Evolutionary conservation across 2,797 vertebrate species (phyloP).

Genomic region (Bufotes viridis): DNA sequence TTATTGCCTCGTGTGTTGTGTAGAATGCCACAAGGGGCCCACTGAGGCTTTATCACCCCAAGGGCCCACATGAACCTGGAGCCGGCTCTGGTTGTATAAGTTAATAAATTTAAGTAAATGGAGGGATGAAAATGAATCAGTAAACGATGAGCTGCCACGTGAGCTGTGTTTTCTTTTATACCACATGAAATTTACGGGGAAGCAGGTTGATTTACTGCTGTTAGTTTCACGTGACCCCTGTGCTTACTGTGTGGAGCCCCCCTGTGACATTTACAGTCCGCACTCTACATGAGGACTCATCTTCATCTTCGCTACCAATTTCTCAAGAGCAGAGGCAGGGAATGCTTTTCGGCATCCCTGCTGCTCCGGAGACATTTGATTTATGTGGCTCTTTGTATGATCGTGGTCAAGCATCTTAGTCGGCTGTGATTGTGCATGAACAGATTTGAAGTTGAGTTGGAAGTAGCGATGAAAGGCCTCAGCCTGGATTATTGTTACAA

Average conservation of each 20-base stretch:
- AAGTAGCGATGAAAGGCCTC: constrained; percentile 37
- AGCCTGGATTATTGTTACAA: constrained; percentile 23
- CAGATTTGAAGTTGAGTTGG: constrained; percentile 29
- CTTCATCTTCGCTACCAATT: neutral
- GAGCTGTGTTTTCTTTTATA: neutral
- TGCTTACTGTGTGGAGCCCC: neutral
- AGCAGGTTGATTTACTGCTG: neutral
- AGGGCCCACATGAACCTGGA: too few relatives aligned
- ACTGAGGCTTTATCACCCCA: too few relatives aligned
- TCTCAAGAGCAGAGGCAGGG: neutral
- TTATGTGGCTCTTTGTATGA: constrained; percentile 24
- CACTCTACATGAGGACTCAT: neutral
- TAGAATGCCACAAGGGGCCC: too few relatives aligned
- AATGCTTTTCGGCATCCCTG: neutral
- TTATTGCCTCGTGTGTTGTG: too few relatives aligned
- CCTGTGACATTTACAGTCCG: neutral
- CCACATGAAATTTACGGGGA: neutral
- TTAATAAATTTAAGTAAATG: neutral
- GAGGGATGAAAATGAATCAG: neutral
- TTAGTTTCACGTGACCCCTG: neutral
- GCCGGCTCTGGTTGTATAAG: neutral
- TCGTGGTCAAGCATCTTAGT: constrained; percentile 31
- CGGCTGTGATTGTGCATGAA: constrained; percentile 15
- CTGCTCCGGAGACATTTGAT: constrained; percentile 19
- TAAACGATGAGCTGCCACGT: neutral